Percentiles rank a stretch among this genome's conserved stretches.
phyloP scores from a whole-genome alignment of 2,113 vertebrate species.

The Rynchops niger region DNA sequence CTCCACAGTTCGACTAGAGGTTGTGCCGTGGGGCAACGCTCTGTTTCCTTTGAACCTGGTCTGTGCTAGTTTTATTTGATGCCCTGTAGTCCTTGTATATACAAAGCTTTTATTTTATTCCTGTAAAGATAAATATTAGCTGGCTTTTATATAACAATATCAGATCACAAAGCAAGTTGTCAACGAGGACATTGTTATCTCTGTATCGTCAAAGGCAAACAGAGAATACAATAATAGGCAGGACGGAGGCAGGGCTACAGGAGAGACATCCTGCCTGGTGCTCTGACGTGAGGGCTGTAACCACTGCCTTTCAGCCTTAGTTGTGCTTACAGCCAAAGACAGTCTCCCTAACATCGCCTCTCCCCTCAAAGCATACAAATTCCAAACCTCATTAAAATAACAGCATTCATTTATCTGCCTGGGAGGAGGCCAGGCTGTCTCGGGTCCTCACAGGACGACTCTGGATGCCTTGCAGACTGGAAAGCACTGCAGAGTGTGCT shows the following conservation, averaged over 20 bases:
- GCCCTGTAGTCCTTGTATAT: neutral
- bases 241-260: neutral
- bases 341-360: neutral
- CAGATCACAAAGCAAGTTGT: neutral
- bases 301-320: neutral
- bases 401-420: neutral
- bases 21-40: neutral
- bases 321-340: neutral
- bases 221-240: neutral
- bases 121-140: neutral
- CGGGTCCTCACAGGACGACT: neutral
- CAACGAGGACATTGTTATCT: neutral
- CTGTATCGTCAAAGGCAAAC: neutral
- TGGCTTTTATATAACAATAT: neutral
- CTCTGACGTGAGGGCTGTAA: fast-evolving
- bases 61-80: neutral
- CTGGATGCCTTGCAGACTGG: neutral
- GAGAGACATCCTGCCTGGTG: neutral
- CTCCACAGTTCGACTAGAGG: neutral
- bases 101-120: neutral
- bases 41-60: neutral
- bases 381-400: neutral
- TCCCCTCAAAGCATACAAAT: neutral
- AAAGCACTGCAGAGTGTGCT: neutral
- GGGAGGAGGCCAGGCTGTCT: neutral